Evolutionary conservation across 92 coral and sea anemone genomes (phyloP).

Genomic region (Bergia puertoricense): DNA sequence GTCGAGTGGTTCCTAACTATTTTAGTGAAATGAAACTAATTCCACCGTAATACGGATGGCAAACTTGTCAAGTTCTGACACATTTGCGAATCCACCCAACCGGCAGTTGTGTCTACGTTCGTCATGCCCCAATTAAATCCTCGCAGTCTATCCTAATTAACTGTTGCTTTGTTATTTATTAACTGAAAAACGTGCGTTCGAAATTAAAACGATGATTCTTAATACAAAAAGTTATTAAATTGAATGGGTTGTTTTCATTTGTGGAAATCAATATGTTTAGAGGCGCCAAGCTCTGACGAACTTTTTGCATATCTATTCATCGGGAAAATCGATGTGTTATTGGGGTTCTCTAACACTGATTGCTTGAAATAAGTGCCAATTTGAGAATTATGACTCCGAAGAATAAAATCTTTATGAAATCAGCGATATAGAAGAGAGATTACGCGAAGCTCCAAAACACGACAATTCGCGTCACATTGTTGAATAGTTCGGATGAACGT

Average conservation of each 20-base stretch:
- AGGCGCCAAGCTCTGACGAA: slow-evolving; percentile 34
- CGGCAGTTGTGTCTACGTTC: slow-evolving; percentile 13
- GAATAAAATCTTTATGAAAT: slow-evolving; percentile 10
- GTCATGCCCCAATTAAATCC: slow-evolving; percentile 61
- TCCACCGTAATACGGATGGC: slow-evolving; percentile 32
- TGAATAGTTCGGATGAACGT: slow-evolving; percentile 9
- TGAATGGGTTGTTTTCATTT: slow-evolving; percentile 43
- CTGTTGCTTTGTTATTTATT: slow-evolving; percentile 85
- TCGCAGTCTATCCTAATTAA: slow-evolving; percentile 67
- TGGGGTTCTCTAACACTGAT: background rate
- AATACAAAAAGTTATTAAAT: slow-evolving; percentile 46
- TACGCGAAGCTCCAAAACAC: slow-evolving; percentile 7
- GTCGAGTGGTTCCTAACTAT: slow-evolving; percentile 26
- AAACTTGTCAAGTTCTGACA: slow-evolving; percentile 11
- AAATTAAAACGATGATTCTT: slow-evolving; percentile 54
- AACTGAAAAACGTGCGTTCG: slow-evolving; percentile 65
- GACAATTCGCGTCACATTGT: background rate
- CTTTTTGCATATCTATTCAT: slow-evolving; percentile 46
- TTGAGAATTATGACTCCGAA: slow-evolving; percentile 1
- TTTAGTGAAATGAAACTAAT: slow-evolving; percentile 18
- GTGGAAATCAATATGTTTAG: slow-evolving; percentile 35
- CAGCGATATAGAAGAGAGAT: slow-evolving; percentile 23
- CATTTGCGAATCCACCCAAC: slow-evolving; percentile 35
- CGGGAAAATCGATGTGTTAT: slow-evolving; percentile 6
- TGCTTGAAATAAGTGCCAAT: background rate